Conservation (phyloP, 1,140 invertebrate species). For the Doryteuthis pealeii region DNA sequence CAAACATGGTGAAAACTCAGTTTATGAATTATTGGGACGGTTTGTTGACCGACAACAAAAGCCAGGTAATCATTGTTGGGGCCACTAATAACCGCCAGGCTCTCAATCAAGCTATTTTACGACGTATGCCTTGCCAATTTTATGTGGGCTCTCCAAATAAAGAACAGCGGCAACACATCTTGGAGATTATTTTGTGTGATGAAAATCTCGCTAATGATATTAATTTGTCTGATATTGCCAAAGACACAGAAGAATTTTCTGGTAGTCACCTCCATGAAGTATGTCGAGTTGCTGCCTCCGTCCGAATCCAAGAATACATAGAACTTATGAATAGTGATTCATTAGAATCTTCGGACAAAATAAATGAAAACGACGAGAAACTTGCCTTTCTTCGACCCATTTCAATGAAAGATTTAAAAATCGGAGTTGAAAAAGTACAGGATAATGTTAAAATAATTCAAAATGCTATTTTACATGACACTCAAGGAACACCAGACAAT, state of each 20-base stretch:
- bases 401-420: not conserved
- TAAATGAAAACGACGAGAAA: not conserved
- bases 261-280: slow-evolving; percentile 86
- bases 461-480: too few relatives aligned
- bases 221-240: slow-evolving; percentile 73
- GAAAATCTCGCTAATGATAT: slow-evolving; percentile 68
- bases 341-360: not conserved
- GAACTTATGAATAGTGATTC: slow-evolving; percentile 1
- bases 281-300: slow-evolving; percentile 87
- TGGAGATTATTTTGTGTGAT: slow-evolving; percentile 31
- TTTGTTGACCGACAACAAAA: slow-evolving; percentile 63
- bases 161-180: slow-evolving; percentile 31
- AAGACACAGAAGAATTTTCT: slow-evolving; percentile 82
- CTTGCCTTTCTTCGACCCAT: not conserved
- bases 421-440: not conserved
- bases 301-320: slow-evolving; percentile 73
- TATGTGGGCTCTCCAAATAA: slow-evolving; percentile 77
- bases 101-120: slow-evolving; percentile 91
- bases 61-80: slow-evolving; percentile 87
- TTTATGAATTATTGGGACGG: slow-evolving; percentile 71
- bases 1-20: slow-evolving; percentile 94
- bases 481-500: too few relatives aligned
- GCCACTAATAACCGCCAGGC: slow-evolving; percentile 96
- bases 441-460: too few relatives aligned
- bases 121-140: slow-evolving; percentile 94